These are phyloP conservation scores for Mellilla xanthometata DNA, from an alignment of 2,888 invertebrate species.

Conservation along the genomic window DNA sequence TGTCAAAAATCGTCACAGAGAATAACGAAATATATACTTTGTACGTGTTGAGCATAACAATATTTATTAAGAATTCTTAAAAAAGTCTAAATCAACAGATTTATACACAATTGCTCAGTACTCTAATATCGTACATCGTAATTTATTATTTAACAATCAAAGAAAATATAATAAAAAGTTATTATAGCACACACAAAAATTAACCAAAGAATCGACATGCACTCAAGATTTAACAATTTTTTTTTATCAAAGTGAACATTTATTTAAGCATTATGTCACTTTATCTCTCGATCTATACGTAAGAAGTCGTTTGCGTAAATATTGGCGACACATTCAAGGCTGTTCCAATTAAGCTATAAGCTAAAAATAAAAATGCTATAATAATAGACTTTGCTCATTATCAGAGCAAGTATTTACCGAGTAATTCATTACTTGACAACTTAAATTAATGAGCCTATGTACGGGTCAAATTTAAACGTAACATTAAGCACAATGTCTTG, in stretches of 20 bases:
- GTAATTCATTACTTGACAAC: not conserved
- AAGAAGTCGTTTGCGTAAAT: conserved; percentile 53
- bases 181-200: no score
- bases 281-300: conserved; percentile 45
- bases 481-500: conserved; percentile 21
- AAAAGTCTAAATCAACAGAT: no score
- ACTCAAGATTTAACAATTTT: no score
- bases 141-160: no score
- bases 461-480: conserved; percentile 3
- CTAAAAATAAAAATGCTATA: conserved; percentile 39
- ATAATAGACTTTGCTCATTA: conserved; percentile 35
- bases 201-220: no score
- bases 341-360: conserved; percentile 51
- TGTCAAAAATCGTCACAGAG: no score
- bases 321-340: conserved; percentile 62
- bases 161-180: no score
- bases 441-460: not conserved
- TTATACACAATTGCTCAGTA: no score
- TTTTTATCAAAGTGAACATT: conserved; percentile 3
- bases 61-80: no score
- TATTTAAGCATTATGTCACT: conserved; percentile 50
- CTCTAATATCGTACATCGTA: no score
- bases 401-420: conserved; percentile 18
- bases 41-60: no score
- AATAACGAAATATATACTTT: no score